Conservation (phyloP, 2,888 invertebrate species). For the Hipparchia sbordonii region DNA sequence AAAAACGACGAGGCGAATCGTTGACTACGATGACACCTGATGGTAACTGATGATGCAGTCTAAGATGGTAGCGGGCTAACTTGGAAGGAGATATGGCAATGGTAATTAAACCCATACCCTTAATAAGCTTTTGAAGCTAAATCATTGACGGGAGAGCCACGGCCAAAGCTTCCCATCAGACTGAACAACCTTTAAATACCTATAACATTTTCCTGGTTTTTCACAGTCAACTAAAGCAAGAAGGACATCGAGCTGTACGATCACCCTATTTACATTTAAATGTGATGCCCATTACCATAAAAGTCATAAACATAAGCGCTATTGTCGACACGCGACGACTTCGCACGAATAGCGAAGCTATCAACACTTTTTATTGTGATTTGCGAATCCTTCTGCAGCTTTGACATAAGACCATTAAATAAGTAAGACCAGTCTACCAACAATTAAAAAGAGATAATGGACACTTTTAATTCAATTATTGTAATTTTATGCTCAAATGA, state of each 20-base stretch:
- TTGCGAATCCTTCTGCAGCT: slow-evolving; percentile 16
- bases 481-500: too few species aligned
- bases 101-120: too few species aligned
- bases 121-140: too few species aligned
- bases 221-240: slow-evolving; percentile 9
- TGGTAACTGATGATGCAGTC: too few species aligned
- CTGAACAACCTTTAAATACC: neutral
- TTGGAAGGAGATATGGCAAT: too few species aligned
- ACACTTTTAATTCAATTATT: neutral
- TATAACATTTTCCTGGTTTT: neutral
- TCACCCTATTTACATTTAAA: slow-evolving; percentile 38
- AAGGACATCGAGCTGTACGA: slow-evolving; percentile 24
- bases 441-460: neutral
- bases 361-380: slow-evolving; percentile 24
- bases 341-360: slow-evolving; percentile 28
- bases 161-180: too few species aligned
- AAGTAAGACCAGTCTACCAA: neutral
- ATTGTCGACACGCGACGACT: slow-evolving; percentile 36
- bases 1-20: too few species aligned
- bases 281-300: slow-evolving; percentile 38
- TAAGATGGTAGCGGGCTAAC: too few species aligned
- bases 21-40: too few species aligned
- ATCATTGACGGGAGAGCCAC: too few species aligned
- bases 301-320: slow-evolving; percentile 37
- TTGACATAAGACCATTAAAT: slow-evolving; percentile 20